These are phyloP conservation scores for Eciton burchellii DNA, from an alignment of 1,140 invertebrate species.

Conservation along the genomic window DNA sequence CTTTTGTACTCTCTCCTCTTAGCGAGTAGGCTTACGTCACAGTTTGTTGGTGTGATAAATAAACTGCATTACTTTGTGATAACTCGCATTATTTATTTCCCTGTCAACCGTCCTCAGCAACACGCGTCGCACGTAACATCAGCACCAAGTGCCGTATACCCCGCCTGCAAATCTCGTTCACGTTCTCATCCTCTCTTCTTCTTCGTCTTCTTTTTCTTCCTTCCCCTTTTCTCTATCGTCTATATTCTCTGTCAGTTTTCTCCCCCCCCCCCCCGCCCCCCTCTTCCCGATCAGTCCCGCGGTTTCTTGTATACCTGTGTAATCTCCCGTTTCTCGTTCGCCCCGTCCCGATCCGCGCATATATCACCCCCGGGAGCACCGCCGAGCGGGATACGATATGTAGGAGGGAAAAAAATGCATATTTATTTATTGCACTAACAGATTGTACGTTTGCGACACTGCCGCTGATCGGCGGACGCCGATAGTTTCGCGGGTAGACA, in stretches of 20 bases:
- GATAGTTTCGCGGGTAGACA: conserved; percentile 1
- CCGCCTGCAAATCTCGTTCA: conserved; percentile 40
- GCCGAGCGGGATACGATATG: conserved; percentile 18
- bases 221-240: neutral
- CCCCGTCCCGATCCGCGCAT: conserved; percentile 1
- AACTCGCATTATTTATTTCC: conserved; percentile 85
- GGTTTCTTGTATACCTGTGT: neutral
- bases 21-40: conserved; percentile 78
- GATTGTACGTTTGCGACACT: conserved; percentile 54
- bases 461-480: neutral
- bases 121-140: conserved; percentile 22
- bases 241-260: neutral
- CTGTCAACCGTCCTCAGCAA: conserved; percentile 76
- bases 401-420: conserved; percentile 66
- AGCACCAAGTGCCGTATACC: conserved; percentile 31
- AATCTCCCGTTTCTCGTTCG: neutral
- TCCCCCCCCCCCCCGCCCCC: too few relatives aligned
- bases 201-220: neutral
- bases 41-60: conserved; percentile 85
- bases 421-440: conserved; percentile 76
- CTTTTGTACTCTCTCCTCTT: conserved; percentile 73
- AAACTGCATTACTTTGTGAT: conserved; percentile 85
- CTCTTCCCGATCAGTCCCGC: too few relatives aligned
- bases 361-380: neutral
- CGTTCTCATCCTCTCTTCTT: neutral